Conservation (phyloP, 2,113 vertebrate genomes). For the Brachypodius melanocephalos region DNA sequence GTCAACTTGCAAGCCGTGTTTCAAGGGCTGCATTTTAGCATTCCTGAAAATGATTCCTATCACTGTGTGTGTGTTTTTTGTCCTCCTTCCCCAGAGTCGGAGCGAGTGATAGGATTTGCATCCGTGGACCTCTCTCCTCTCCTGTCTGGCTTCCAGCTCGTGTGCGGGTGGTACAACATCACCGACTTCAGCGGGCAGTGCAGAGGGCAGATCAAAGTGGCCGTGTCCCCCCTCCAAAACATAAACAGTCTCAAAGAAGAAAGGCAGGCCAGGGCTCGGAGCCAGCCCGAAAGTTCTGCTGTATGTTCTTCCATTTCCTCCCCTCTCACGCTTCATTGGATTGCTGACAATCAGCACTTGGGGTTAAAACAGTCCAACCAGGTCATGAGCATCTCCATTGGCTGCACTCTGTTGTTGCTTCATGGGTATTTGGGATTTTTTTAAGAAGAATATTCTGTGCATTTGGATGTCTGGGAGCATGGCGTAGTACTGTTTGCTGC, state of each 20-base stretch:
- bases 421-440: rapidly evolving
- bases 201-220: conserved; percentile 93
- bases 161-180: conserved; percentile 98
- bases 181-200: conserved; percentile 90
- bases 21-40: neutral
- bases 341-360: neutral
- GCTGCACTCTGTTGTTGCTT: neutral
- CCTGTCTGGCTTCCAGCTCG: conserved; percentile 88
- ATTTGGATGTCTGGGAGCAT: neutral
- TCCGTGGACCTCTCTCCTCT: conserved; percentile 91
- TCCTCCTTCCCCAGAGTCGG: conserved; percentile 73
- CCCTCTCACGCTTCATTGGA: rapidly evolving
- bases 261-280: conserved; percentile 67
- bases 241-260: conserved; percentile 76
- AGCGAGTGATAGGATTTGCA: conserved; percentile 91
- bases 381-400: neutral
- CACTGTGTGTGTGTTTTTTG: rapidly evolving
- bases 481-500: neutral
- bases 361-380: neutral
- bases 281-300: neutral
- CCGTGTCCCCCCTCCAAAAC: conserved; percentile 83
- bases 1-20: neutral
- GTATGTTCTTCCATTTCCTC: neutral
- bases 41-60: rapidly evolving
- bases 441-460: neutral